Percentiles rank a stretch among this genome's conserved stretches.
Conservation (phyloP, 2,888 invertebrate genomes). For the Mylabris sibirica region DNA sequence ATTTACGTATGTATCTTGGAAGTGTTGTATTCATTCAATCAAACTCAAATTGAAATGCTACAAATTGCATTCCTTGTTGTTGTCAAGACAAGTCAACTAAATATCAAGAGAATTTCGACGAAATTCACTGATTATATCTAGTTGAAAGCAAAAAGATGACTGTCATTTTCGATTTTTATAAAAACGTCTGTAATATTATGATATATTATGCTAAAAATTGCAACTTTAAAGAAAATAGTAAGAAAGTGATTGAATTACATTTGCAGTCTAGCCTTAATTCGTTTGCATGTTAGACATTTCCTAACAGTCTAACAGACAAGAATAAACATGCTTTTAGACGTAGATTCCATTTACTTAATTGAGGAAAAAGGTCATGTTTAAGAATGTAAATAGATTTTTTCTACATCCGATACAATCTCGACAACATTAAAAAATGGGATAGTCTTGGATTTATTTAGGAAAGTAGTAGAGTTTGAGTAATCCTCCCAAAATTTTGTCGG, state of each 20-base stretch:
- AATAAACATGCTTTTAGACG: neutral
- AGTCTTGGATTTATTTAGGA: too few relatives aligned
- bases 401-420: neutral
- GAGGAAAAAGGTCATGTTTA: neutral
- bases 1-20: neutral
- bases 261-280: neutral
- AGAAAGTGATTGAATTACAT: neutral
- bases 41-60: neutral
- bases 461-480: too few relatives aligned
- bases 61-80: neutral
- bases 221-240: too few relatives aligned
- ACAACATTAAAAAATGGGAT: too few relatives aligned
- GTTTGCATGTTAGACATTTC: neutral
- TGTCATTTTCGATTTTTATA: neutral
- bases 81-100: neutral
- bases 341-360: neutral
- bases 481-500: too few relatives aligned
- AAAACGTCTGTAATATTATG: too few relatives aligned
- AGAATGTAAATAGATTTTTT: neutral
- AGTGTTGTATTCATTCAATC: neutral
- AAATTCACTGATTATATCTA: neutral
- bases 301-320: neutral
- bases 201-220: too few relatives aligned
- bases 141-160: neutral
- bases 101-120: neutral